Conservation (phyloP, 2,113 vertebrate genomes). For the Sinocyclocheilus rhinocerous region DNA sequence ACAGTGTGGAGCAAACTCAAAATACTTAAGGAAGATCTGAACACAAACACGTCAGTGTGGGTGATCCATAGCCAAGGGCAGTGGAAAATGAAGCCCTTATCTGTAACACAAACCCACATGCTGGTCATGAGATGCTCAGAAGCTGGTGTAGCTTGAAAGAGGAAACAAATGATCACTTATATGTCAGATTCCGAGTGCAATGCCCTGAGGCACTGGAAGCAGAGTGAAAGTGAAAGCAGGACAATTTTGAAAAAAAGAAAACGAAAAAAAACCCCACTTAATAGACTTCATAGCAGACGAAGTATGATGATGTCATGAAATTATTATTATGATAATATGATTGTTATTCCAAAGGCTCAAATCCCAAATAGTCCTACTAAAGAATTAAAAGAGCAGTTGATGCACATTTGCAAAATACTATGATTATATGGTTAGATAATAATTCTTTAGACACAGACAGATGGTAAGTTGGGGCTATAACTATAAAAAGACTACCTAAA, state of each 20-base stretch:
- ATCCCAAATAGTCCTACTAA: neutral
- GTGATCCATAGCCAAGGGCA: slow-evolving; percentile 1
- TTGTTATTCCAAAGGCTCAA: neutral
- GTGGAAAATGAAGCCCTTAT: slow-evolving; percentile 14
- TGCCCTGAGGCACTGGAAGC: neutral
- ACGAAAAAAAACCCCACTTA: too few relatives aligned
- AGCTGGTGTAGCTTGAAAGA: slow-evolving; percentile 6
- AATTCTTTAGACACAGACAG: slow-evolving; percentile 1
- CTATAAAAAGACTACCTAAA: slow-evolving; percentile 19
- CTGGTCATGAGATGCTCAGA: slow-evolving; percentile 3
- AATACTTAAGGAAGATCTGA: slow-evolving; percentile 13
- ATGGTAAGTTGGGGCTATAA: neutral
- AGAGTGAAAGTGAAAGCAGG: slow-evolving; percentile 35
- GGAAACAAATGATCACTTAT: slow-evolving; percentile 20
- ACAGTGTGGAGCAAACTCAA: too few relatives aligned
- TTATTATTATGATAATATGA: neutral
- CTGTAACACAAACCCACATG: slow-evolving; percentile 25
- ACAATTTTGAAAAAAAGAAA: neutral
- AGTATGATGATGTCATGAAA: neutral
- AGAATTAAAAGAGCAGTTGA: neutral
- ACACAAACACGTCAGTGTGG: slow-evolving; percentile 3
- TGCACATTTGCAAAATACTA: neutral
- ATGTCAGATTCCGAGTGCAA: slow-evolving; percentile 17
- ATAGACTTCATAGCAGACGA: neutral
- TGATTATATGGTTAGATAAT: neutral